Conservation (phyloP, 2,888 invertebrate species). For the Thyatira batis region DNA sequence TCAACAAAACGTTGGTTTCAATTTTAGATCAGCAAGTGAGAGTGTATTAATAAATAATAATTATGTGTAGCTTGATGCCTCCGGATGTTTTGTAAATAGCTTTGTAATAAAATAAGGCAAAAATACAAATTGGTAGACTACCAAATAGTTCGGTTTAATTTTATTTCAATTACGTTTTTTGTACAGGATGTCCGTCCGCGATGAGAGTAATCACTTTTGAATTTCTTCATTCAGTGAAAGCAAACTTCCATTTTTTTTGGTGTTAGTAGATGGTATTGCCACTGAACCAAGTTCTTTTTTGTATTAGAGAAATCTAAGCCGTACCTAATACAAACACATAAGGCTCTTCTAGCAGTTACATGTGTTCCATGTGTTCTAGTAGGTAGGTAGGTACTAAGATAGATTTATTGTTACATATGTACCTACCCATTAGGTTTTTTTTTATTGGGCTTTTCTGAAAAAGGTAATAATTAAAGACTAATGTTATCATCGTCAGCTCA, state of each 20-base stretch:
- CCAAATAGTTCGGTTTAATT: slow-evolving; percentile 49
- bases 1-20: slow-evolving; percentile 12
- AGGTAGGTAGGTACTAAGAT: no score
- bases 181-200: slow-evolving; percentile 60
- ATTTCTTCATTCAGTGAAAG: slow-evolving; percentile 63
- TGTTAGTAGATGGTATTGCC: slow-evolving; percentile 18
- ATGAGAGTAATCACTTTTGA: slow-evolving; percentile 55
- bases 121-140: slow-evolving; percentile 43
- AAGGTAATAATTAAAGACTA: no score
- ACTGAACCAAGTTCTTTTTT: slow-evolving; percentile 18
- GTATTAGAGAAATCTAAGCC: not conserved
- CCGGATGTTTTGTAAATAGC: slow-evolving; percentile 28
- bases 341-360: not conserved
- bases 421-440: no score
- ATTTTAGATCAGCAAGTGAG: slow-evolving; percentile 24
- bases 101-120: slow-evolving; percentile 38
- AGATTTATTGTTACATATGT: no score
- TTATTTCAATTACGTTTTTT: slow-evolving; percentile 65
- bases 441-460: no score
- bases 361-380: no score
- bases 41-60: slow-evolving; percentile 23
- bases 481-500: no score
- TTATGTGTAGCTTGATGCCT: slow-evolving; percentile 10
- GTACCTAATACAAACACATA: not conserved
- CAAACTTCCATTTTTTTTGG: slow-evolving; percentile 34